Evolutionary conservation across 2,113 vertebrate species (phyloP), one percentile per base, ranked within the genome.

Genomic region (Pterocles burchelli): DNA sequence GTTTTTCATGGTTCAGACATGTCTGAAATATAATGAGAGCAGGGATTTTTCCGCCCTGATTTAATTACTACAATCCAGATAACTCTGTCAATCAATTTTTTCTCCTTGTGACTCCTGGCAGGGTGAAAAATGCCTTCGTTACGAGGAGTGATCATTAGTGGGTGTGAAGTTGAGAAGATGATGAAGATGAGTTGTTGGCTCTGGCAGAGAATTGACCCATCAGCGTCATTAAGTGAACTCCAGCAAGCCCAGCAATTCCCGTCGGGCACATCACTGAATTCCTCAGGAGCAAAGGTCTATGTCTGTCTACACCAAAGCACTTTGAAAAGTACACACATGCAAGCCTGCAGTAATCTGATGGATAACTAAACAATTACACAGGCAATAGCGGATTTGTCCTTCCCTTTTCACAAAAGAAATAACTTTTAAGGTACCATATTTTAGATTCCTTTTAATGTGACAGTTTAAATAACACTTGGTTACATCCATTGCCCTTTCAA

Each of bases 71-170:
- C 95, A 97, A 97, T 97, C 95, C 95, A 97, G 93, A 97, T 97
- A 97, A 97, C 95, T 97, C 97, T 97, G 97, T 97, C 97, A 97
- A 97, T 97, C 97, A 97, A 96, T 97, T 97, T 96, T 96, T 96
- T 97, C 95, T 97, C 96, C 97, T 96, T 92, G 93, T 96, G 96
- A 97, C 96, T 97, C 92, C 88, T 96, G 89, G 88, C 96, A 97
- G 97, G 93, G 96, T 97, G 96, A 97, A 97, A 97, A 97, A 97
- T 97, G 94, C 97, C 96, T 97, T 96, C 96, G 97, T 97, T 97
- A 97, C 92, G 74, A 95, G 83, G 92, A 96, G 95, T 97, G 97
- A 97, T 97, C 93, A 96, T 97, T 97, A 97, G 95, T 97, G 94
- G 93, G 97, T 97, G 96, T 88, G 94, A 97, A 97, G 95, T 95